Conservation (phyloP, 1,140 invertebrate species). For the Vollenhovia emeryi region DNA sequence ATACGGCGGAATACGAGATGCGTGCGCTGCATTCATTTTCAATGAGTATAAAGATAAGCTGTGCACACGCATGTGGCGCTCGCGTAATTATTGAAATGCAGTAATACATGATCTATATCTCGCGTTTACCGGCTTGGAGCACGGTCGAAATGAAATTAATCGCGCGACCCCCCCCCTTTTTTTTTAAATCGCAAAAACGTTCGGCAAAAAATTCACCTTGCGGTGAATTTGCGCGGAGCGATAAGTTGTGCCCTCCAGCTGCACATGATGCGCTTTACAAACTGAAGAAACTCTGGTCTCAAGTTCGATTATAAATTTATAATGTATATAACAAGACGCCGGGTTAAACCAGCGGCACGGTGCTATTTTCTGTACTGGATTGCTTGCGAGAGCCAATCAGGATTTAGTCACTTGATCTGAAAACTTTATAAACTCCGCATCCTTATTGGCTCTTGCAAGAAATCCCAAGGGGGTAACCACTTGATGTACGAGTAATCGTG, state of each 20-base stretch:
- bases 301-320: neutral
- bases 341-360: too few relatives aligned
- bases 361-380: too few relatives aligned
- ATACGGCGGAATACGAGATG: conserved; percentile 6
- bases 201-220: neutral
- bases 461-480: too few relatives aligned
- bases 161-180: neutral
- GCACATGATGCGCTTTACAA: neutral
- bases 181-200: neutral
- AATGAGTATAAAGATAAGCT: conserved; percentile 21
- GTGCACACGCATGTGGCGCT: neutral
- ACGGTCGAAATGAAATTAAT: conserved; percentile 33
- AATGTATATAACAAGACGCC: too few relatives aligned
- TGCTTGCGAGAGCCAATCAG: too few relatives aligned
- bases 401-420: too few relatives aligned
- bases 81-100: conserved; percentile 34
- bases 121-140: neutral
- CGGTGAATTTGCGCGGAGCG: neutral
- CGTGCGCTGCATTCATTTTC: neutral
- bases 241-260: neutral
- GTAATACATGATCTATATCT: conserved; percentile 20
- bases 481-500: too few relatives aligned
- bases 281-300: neutral
- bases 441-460: too few relatives aligned
- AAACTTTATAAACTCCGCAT: too few relatives aligned